Conservation (phyloP, 2,888 invertebrate species). For the Agonopterix arenella region DNA sequence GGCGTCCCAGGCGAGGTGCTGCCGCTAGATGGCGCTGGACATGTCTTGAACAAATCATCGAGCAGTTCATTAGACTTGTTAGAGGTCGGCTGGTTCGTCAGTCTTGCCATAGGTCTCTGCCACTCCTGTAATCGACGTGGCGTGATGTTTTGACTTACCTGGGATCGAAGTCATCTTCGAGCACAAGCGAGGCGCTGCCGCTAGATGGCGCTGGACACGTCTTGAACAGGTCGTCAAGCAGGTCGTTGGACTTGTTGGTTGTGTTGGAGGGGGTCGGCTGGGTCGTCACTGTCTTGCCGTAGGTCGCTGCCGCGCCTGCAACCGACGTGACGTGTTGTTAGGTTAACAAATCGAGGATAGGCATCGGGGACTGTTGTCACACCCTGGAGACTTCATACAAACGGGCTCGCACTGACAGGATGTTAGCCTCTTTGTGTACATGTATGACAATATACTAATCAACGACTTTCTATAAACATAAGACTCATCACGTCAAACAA, state of each 20-base stretch:
- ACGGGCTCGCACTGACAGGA: too few species aligned
- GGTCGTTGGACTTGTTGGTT: slow-evolving; percentile 45
- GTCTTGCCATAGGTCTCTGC: slow-evolving; percentile 48
- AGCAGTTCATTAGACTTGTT: slow-evolving; percentile 61
- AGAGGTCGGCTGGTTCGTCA: slow-evolving; percentile 23
- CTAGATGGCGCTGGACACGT: slow-evolving; percentile 54
- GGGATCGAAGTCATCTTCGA: slow-evolving; percentile 80
- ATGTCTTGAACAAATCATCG: slow-evolving; percentile 77
- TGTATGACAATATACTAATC: too few species aligned
- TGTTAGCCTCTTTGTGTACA: too few species aligned
- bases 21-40: slow-evolving; percentile 37
- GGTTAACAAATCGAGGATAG: too few species aligned
- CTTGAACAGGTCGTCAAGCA: slow-evolving; percentile 76
- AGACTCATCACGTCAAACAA: too few species aligned
- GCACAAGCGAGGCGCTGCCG: slow-evolving; percentile 17
- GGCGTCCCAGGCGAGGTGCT: slow-evolving; percentile 56
- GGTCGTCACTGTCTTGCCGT: slow-evolving; percentile 35
- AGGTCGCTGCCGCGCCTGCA: slow-evolving; percentile 55
- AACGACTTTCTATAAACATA: too few species aligned
- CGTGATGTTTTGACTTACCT: slow-evolving; percentile 32
- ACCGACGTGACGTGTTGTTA: neutral
- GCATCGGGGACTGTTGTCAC: too few species aligned
- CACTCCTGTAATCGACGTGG: slow-evolving; percentile 33
- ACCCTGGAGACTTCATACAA: too few species aligned
- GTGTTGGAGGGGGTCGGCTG: slow-evolving; percentile 12